Percentiles rank a stretch among this genome's conserved stretches.
phyloP scores from a whole-genome alignment of 1,140 invertebrate genomes.

The Yoshiicerus persimilis region DNA sequence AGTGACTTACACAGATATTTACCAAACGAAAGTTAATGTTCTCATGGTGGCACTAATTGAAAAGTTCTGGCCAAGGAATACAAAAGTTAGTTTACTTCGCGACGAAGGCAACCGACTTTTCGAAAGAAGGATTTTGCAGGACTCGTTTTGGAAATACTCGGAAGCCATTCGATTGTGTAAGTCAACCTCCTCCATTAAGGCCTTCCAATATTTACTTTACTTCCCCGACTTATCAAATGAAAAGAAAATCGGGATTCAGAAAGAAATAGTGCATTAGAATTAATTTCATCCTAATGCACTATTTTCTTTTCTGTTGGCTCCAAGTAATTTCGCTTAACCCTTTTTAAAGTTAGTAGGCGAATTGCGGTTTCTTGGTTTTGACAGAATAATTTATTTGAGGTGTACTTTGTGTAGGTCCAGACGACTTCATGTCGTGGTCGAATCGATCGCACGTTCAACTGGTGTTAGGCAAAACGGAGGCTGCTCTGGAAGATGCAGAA shows the following conservation, averaged over 20 bases:
- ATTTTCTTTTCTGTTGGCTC: no score
- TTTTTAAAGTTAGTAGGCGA: background rate
- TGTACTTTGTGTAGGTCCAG: constrained; percentile 60
- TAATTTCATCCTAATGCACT: no score
- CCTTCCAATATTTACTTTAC: no score
- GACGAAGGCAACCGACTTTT: constrained; percentile 66
- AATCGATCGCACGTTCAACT: constrained; percentile 68
- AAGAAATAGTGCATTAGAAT: no score
- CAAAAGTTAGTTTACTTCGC: constrained; percentile 63
- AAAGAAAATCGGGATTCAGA: no score
- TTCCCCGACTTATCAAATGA: no score
- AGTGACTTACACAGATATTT: constrained; percentile 48
- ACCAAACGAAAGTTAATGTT: constrained; percentile 63
- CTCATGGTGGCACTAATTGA: constrained; percentile 65
- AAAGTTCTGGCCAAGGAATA: constrained; percentile 68
- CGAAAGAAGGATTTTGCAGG: constrained; percentile 61
- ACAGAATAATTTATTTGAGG: background rate
- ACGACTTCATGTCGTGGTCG: constrained; percentile 68
- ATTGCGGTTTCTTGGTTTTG: background rate
- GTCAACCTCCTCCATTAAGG: no score
- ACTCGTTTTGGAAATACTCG: constrained; percentile 66
- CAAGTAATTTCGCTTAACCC: no score
- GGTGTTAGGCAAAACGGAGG: constrained; percentile 64
- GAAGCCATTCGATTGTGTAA: constrained; percentile 64
- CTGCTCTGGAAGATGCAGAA: constrained; percentile 70